Evolutionary conservation across 2,888 invertebrate genomes (phyloP), one percentile per base, ranked within the genome.

Genomic region (Diarsia mendica): DNA sequence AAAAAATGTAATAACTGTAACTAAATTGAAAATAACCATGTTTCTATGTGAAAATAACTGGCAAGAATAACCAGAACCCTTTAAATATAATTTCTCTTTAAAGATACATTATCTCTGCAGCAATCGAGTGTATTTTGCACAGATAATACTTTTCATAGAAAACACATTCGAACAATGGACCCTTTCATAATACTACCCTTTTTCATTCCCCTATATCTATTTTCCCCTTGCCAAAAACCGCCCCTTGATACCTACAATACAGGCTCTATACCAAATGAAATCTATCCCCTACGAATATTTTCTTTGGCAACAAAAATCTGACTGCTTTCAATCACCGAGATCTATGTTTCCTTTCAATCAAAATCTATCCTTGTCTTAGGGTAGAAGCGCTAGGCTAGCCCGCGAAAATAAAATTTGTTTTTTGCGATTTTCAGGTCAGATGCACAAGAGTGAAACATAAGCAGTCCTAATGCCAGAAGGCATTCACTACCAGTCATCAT

Each of bases 1-100:
- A 81, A n/a, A 33, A 80, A 28, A 8, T 39, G 15, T 72, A 49
- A 2, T 20, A 15, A 53, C 53, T 39, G 23, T 28, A 20, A 71
- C 46, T 72, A 51, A 75, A 46, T 33, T 3, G 28, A 33, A 28
- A 58, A 28, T 58, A 58, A 15, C 5, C 55, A 3, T 28, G 20
- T 55, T 53, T 10, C 55, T 75, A 69, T 13, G 68, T 71, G 2
- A 44, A 33, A 33, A 11, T 49, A 33, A 0, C 28, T 69, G 0
- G 5, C 53, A 28, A 28, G 44, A 39, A 39, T 72, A 33, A 49
- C 72, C 49, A 72, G 10, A 72, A 5, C 49, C 6, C 20, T 5
- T 11, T 1, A 23, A 5, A 15, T 33, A 2, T 11, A 3, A 48
- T 28, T 49, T 33, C 20, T 60, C 5, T 55, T n/a, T n/a, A 28